A percentile compares a stretch with the other conserved stretches of the same genome.
Conservation (phyloP, 2,888 invertebrate species). For the Acanthoscelides obtectus region DNA sequence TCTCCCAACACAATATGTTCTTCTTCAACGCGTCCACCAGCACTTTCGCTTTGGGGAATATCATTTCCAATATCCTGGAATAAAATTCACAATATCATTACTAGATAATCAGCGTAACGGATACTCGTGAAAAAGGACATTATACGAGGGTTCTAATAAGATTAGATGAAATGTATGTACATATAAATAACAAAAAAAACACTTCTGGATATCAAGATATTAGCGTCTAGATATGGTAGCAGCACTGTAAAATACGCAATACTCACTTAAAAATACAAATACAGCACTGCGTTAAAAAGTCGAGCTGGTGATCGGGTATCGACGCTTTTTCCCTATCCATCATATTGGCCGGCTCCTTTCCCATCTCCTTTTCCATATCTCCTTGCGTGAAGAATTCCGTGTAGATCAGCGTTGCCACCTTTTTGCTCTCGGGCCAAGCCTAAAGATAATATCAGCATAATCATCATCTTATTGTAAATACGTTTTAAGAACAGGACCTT, state of each 20-base stretch:
- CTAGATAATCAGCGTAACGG: background rate
- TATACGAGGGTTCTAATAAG: too few relatives aligned
- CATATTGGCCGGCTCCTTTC: slow-evolving; percentile 65
- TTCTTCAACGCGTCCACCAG: slow-evolving; percentile 51
- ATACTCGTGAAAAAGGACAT: too few relatives aligned
- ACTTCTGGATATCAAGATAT: too few relatives aligned
- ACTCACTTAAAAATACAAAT: slow-evolving; percentile 51
- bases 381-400: slow-evolving; percentile 86
- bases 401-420: slow-evolving; percentile 51
- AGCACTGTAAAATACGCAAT: too few relatives aligned
- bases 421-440: slow-evolving; percentile 53
- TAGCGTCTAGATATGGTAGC: too few relatives aligned
- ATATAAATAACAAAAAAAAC: too few relatives aligned
- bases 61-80: slow-evolving; percentile 50
- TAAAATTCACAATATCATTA: slow-evolving; percentile 4
- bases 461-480: background rate
- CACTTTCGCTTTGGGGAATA: slow-evolving; percentile 51
- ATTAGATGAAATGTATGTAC: too few relatives aligned
- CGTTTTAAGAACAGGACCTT: too few relatives aligned
- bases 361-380: slow-evolving; percentile 76
- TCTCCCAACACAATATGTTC: slow-evolving; percentile 58
- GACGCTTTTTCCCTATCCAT: slow-evolving; percentile 79
- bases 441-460: slow-evolving; percentile 23
- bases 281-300: slow-evolving; percentile 57
- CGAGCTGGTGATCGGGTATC: slow-evolving; percentile 76